These are phyloP conservation scores for Gastrophryne carolinensis DNA, from an alignment of 2,797 vertebrate species.

Conservation along the genomic window DNA sequence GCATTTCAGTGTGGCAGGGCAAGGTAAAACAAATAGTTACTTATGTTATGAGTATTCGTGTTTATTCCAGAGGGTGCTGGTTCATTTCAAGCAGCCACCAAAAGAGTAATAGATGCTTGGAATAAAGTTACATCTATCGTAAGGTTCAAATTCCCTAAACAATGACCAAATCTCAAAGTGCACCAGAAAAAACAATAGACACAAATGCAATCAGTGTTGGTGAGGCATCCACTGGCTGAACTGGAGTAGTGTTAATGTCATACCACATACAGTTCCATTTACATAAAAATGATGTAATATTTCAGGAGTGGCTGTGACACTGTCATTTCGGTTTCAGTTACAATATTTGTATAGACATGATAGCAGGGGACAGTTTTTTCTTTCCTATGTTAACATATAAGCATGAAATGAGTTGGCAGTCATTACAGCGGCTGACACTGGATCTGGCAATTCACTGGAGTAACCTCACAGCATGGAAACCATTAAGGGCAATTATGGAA, in stretches of 20 bases:
- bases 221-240: background rate
- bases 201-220: background rate
- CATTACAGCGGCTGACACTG: background rate
- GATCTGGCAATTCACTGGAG: constrained; percentile 5
- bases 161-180: too few relatives aligned
- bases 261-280: background rate
- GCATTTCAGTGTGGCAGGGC: too few relatives aligned
- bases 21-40: too few relatives aligned
- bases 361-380: background rate
- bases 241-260: background rate
- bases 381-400: background rate
- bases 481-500: constrained; percentile 27
- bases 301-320: background rate
- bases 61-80: too few relatives aligned
- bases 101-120: too few relatives aligned
- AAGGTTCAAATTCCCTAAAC: too few relatives aligned
- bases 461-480: constrained; percentile 22
- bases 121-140: too few relatives aligned
- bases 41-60: too few relatives aligned
- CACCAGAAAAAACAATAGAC: too few relatives aligned
- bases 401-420: background rate
- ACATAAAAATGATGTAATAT: background rate
- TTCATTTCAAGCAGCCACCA: too few relatives aligned
- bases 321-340: background rate
- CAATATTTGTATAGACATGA: background rate